Conservation (phyloP, 2,113 vertebrate species). For the Chrysemys picta region DNA sequence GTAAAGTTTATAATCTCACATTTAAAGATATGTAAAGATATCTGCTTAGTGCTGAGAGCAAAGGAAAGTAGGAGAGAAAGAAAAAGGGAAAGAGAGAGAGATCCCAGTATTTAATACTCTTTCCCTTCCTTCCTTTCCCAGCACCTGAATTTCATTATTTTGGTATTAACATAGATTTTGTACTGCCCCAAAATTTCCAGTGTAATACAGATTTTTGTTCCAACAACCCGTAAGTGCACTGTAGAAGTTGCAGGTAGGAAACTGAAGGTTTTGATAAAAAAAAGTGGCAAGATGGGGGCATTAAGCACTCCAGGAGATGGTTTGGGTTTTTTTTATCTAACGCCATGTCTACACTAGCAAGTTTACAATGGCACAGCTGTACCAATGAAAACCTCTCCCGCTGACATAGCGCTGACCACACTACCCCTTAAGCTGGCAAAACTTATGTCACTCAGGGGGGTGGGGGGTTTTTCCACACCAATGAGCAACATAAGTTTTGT, state of each 20-base stretch:
- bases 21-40: background rate
- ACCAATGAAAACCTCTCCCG: too few species aligned
- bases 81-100: background rate
- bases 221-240: background rate
- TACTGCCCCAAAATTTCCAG: background rate
- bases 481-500: too few species aligned
- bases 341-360: too few species aligned
- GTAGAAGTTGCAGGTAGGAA: background rate
- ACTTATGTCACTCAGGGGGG: too few species aligned
- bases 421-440: too few species aligned
- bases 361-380: too few species aligned
- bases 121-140: background rate
- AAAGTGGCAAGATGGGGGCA: background rate
- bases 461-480: too few species aligned
- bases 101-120: background rate
- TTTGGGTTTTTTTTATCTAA: background rate
- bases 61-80: background rate
- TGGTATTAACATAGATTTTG: background rate
- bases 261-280: background rate
- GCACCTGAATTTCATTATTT: background rate
- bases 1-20: constrained; percentile 13
- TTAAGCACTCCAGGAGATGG: rapidly evolving
- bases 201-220: rapidly evolving
- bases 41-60: background rate
- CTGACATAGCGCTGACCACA: too few species aligned